Base-by-base conservation (phyloP, 2,888 invertebrate genomes). In the Arctia plantaginis region DNA sequence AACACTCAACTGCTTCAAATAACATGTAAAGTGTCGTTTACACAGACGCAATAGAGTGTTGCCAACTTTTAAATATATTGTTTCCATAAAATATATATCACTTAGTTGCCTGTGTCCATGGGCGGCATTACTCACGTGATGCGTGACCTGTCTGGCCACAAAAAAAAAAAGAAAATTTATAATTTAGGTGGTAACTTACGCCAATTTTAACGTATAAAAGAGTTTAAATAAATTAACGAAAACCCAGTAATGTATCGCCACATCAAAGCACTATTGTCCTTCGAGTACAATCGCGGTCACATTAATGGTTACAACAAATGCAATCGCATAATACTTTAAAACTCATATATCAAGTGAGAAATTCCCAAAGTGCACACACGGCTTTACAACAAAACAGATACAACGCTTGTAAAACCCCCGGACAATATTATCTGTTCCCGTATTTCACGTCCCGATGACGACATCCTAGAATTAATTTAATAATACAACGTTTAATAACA, bases 401-500 rank as follows among this genome's bases (percentile, higher is more conserved):
- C 35, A 47, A 55, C 66, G 66, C 41, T 55, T 74, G 77, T 69
- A 76, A 80, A 80, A 82, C 82, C 80, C n/a, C 84, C 80, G 69
- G 73, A 69, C 69, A 78, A 72, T 78, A 78, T 78, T 77, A 82
- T 82, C 83, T 82, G 69, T 62, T 79, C 79, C 75, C 81, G 82
- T 80, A 77, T 85, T 86, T 83, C 83, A 86, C 84, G 82, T 82
- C 81, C 84, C 82, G 84, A 88, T 84, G 86, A 88, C 90, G 70
- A 89, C 86, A 88, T 88, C 86, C 89, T 86, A 86, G 87, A 86
- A 91, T 92, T 92, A 91, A 92, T 90, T 90, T 90, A 89, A 91
- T 91, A 91, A 89, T 87, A 85, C 85, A 77, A 82, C 85, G 84
- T 86, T 89, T 89, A 84, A 86, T 87, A 87, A 85, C 85, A 88